Conservation (phyloP, 2,113 vertebrate genomes). For the Rhadina sibilatrix region DNA sequence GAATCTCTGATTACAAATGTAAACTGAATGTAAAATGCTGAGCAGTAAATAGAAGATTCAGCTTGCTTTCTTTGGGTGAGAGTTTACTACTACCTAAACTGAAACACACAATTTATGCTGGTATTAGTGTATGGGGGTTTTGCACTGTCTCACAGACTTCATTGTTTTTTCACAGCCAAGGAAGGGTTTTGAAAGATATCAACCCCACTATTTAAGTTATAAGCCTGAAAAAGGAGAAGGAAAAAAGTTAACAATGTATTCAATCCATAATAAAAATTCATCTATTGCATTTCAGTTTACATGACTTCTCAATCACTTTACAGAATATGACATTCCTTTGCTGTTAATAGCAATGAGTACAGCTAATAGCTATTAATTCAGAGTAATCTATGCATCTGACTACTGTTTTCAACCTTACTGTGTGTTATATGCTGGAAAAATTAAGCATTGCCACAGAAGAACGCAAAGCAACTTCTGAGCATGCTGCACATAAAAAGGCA, state of each 20-base stretch:
- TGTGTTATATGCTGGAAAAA: background rate
- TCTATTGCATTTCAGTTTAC: background rate
- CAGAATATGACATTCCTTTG: background rate
- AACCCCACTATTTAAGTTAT: background rate
- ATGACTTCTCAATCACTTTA: background rate
- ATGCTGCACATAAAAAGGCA: background rate
- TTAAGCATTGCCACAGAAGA: background rate
- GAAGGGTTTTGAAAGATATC: background rate
- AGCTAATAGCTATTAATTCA: background rate
- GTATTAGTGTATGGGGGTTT: background rate
- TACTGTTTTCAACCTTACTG: background rate
- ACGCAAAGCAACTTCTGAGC: background rate
- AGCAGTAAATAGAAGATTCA: background rate
- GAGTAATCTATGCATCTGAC: background rate
- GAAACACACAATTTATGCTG: background rate
- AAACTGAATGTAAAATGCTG: background rate
- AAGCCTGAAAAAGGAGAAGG: background rate
- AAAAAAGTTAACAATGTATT: background rate
- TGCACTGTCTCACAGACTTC: background rate
- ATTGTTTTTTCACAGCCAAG: background rate
- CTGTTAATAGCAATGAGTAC: background rate
- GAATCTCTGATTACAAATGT: background rate
- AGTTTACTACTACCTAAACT: background rate
- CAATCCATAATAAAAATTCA: background rate
- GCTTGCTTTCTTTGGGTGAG: background rate